A percentile compares a stretch with the other conserved stretches of the same genome.
These are phyloP conservation scores for Mesorhabditis sp. DNA, from an alignment of 2,888 invertebrate genomes.

Conservation along the genomic window DNA sequence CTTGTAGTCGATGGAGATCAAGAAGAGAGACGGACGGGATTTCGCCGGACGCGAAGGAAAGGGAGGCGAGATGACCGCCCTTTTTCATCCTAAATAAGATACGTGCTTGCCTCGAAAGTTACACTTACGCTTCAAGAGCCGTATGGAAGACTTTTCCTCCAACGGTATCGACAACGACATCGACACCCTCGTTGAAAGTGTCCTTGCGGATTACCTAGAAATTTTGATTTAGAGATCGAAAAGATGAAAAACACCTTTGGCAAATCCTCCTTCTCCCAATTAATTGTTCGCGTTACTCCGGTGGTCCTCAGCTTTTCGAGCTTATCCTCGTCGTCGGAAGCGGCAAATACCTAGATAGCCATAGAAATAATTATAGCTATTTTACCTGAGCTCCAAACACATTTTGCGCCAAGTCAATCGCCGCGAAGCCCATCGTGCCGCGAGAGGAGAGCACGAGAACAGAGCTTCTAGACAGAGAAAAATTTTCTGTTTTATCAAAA, in stretches of 20 bases:
- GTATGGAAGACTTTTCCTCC: constrained; percentile 68
- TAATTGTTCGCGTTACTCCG: constrained; percentile 69
- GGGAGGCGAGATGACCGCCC: constrained; percentile 64
- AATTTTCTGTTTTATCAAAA: background rate
- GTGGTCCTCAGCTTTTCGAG: constrained; percentile 66
- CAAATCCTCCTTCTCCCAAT: constrained; percentile 54
- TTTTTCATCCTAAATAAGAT: constrained; percentile 62
- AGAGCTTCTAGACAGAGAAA: constrained; percentile 60
- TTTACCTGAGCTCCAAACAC: constrained; percentile 69
- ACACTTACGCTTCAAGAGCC: constrained; percentile 66
- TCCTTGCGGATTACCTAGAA: constrained; percentile 63
- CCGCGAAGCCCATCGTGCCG: constrained; percentile 68
- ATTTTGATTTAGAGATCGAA: background rate
- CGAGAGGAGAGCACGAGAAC: constrained; percentile 70
- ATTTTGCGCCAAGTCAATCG: constrained; percentile 71
- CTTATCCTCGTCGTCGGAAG: constrained; percentile 69
- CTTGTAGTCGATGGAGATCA: constrained; percentile 39
- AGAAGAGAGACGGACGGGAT: constrained; percentile 62
- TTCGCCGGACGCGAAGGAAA: constrained; percentile 64
- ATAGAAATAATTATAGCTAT: background rate
- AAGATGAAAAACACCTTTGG: background rate
- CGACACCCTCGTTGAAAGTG: constrained; percentile 67
- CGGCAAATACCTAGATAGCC: constrained; percentile 68
- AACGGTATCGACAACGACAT: constrained; percentile 69
- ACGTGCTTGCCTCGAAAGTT: background rate